Evolutionary conservation across 2,113 vertebrate genomes (phyloP), one percentile per base, ranked within the genome.

Genomic region (Chloroceryle aenea): DNA sequence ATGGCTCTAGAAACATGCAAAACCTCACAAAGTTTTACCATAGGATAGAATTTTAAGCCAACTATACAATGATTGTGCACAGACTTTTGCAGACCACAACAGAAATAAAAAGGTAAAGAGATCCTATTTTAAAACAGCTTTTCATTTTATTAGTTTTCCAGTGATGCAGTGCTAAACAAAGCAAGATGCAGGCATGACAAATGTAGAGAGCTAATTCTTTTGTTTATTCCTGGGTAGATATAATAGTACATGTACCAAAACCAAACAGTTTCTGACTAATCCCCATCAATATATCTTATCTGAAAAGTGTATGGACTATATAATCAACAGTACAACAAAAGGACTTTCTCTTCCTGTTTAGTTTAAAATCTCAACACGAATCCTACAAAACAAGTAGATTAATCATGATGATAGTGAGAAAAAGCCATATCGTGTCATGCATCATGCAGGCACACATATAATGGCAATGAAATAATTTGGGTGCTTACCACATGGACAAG

Each of bases 381-480:
- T 1, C 0, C 48, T 50, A 30, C 18, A 43, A 76, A 82, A 29
- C 10, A 78, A 71, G 13, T 14, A 12, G 17, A 53, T 62, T 48
- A 58, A 66, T 32, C 50, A 38, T 6, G 30, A 42, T 3, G 4
- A 42, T 12, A 79, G 29, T 9, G 23, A 63, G 47, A 64, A 84
- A 61, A 71, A 38, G 22, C 16, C 5, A 5, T 12, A 22, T 18
- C 19, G 1, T 42, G 38, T 50, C 27, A 53, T 0, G 16, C 14
- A 43, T 50, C 27, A 53, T 0, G 16, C 14, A 71, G 42, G 36
- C 9, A 58, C 0, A 2, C 7, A 52, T 3, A 40, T 2, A 81
- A 55, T 2, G 10, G 18, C 16, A 48, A 43, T 10, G 6, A 53
- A 82, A 76, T 71, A 16, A 40, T 69, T 27, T 38, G n/a, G 77